Conservation (phyloP, 2,888 invertebrate genomes). For the Yponomeuta sedellus region DNA sequence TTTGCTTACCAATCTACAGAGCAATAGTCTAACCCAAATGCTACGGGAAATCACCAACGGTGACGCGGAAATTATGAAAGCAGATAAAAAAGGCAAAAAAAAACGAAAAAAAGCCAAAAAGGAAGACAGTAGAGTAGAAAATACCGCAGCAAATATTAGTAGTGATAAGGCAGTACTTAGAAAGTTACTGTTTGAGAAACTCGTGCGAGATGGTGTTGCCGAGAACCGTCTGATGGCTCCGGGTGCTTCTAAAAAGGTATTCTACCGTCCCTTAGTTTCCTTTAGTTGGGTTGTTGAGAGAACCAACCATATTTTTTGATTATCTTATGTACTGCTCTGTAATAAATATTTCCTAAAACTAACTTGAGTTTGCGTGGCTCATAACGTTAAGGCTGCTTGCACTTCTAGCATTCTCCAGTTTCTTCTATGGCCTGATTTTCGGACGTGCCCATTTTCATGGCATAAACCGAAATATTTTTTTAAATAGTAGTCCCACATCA, state of each 20-base stretch:
- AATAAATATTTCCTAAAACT: no score
- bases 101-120: constrained; percentile 17
- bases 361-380: no score
- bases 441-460: no score
- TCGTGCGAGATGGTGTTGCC: constrained; percentile 23
- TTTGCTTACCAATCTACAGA: constrained; percentile 31
- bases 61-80: not conserved
- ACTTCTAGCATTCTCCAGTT: no score
- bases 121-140: constrained; percentile 25
- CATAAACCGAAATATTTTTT: no score
- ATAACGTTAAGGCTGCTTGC: no score
- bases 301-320: not conserved
- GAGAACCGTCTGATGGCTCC: constrained; percentile 2
- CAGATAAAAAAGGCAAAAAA: not conserved
- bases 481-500: no score
- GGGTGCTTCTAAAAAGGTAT: constrained; percentile 6
- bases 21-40: not conserved
- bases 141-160: constrained; percentile 11
- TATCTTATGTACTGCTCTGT: no score
- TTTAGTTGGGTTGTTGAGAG: not conserved
- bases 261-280: not conserved
- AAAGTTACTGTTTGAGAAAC: constrained; percentile 51
- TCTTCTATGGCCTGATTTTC: no score
- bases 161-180: constrained; percentile 32
- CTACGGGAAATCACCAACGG: not conserved